Evolutionary conservation across 2,797 vertebrate genomes (phyloP).

Genomic region (Melanotaenia maccullochi): DNA sequence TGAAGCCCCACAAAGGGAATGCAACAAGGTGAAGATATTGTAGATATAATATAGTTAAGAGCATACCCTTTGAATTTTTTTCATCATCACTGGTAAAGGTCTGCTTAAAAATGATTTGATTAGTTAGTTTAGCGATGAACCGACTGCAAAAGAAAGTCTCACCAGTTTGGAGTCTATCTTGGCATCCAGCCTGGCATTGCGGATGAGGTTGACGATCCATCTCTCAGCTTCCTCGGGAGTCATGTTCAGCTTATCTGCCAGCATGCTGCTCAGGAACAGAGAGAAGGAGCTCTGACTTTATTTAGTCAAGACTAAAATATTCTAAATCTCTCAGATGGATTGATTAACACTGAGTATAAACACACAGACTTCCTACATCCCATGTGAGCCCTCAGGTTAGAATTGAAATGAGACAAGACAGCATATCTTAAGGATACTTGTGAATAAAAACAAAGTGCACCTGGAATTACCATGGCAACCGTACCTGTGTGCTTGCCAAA

Average conservation of each 20-base stretch:
- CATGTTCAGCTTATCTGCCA: constrained; percentile 99
- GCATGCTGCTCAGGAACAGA: constrained; percentile 85
- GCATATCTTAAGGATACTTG: not conserved
- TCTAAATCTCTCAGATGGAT: not conserved
- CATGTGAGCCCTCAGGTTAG: constrained; percentile 2
- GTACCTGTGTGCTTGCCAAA: not conserved
- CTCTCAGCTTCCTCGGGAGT: constrained; percentile 97
- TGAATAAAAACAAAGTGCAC: constrained; percentile 3
- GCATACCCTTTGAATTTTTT: not conserved
- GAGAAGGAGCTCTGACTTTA: constrained; percentile 10
- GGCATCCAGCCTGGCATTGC: constrained; percentile 95
- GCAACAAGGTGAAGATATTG: constrained; percentile 32
- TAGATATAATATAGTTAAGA: constrained; percentile 27
- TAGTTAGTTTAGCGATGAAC: constrained; percentile 20
- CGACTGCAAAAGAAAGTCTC: constrained; percentile 60
- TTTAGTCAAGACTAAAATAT: constrained; percentile 1
- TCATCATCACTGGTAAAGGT: constrained; percentile 14
- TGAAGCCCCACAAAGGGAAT: constrained; percentile 34
- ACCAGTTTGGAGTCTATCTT: constrained; percentile 99
- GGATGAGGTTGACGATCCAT: constrained; percentile 99
- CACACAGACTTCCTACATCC: constrained; percentile 2
- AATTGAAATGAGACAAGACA: constrained; percentile 1
- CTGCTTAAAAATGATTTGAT: constrained; percentile 32
- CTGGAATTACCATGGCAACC: not conserved
- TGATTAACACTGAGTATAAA: not conserved